Percentiles rank a stretch among this genome's conserved stretches.
Conservation (phyloP, 2,113 vertebrate species). For the Myiozetetes cayanensis region DNA sequence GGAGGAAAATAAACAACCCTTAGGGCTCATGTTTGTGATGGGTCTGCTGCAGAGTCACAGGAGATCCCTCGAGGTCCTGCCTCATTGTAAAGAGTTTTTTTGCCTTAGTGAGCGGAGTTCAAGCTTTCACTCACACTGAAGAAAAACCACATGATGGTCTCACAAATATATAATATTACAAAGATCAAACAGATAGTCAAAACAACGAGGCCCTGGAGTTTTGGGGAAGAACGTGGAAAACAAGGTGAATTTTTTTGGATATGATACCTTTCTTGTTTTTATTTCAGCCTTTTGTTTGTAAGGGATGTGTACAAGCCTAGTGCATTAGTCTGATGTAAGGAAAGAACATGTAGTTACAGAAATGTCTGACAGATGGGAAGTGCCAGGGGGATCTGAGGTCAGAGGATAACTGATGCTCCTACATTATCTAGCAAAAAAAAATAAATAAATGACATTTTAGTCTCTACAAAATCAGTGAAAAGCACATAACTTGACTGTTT, state of each 20-base stretch:
- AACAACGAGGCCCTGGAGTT: neutral
- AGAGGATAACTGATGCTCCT: conserved; percentile 39
- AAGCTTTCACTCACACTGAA: neutral
- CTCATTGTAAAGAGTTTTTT: neutral
- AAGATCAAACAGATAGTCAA: neutral
- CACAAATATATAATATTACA: neutral
- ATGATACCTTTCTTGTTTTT: neutral
- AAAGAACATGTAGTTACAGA: conserved; percentile 31
- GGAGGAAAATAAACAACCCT: neutral
- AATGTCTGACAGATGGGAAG: conserved; percentile 50
- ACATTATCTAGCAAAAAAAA: conserved; percentile 35
- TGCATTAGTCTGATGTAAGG: neutral
- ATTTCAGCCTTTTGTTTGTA: neutral
- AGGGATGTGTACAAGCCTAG: neutral
- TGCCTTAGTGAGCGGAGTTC: neutral
- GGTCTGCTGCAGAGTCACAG: neutral
- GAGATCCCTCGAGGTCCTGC: neutral
- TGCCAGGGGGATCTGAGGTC: neutral
- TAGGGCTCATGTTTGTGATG: neutral
- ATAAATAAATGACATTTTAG: conserved; percentile 27
- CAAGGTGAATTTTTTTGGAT: neutral
- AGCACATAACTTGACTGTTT: neutral
- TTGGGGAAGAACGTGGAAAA: neutral
- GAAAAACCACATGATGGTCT: neutral
- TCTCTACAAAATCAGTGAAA: neutral